Conservation (phyloP, 2,888 invertebrate genomes). For the Cheilosia scutellata region DNA sequence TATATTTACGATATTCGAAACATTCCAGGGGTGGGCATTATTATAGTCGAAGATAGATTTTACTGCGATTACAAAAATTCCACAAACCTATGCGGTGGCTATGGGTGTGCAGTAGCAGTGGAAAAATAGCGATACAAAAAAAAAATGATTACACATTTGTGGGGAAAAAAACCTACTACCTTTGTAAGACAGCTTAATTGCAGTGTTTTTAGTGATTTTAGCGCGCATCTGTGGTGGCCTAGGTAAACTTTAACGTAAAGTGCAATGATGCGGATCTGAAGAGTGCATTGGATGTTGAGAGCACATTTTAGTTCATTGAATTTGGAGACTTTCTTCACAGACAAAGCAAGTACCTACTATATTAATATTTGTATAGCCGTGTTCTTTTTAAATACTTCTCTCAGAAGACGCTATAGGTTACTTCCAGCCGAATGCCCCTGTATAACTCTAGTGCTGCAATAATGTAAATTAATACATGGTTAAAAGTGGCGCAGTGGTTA, state of each 20-base stretch:
- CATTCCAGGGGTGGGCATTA: slow-evolving; percentile 20
- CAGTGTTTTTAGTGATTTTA: slow-evolving; percentile 43
- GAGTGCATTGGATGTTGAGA: background rate
- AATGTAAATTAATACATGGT: no score
- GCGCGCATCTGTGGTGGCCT: slow-evolving; percentile 26
- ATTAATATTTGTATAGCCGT: no score
- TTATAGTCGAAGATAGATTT: slow-evolving; percentile 23
- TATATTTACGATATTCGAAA: slow-evolving; percentile 29
- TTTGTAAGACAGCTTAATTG: slow-evolving; percentile 63
- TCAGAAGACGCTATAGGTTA: no score
- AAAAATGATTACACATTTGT: slow-evolving; percentile 38
- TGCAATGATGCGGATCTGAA: slow-evolving; percentile 11
- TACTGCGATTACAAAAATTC: slow-evolving; percentile 40
- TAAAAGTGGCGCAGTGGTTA: no score
- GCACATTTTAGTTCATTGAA: slow-evolving; percentile 27
- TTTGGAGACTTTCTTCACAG: no score
- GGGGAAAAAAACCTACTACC: slow-evolving; percentile 31
- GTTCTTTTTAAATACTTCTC: no score
- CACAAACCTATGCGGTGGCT: background rate
- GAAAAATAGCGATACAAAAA: slow-evolving; percentile 8
- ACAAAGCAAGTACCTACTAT: no score
- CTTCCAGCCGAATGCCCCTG: no score
- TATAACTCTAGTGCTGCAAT: no score
- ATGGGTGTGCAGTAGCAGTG: background rate
- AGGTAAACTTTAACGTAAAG: slow-evolving; percentile 29